Base-by-base conservation (phyloP, 2,888 invertebrate genomes). In the Pyralis farinalis region DNA sequence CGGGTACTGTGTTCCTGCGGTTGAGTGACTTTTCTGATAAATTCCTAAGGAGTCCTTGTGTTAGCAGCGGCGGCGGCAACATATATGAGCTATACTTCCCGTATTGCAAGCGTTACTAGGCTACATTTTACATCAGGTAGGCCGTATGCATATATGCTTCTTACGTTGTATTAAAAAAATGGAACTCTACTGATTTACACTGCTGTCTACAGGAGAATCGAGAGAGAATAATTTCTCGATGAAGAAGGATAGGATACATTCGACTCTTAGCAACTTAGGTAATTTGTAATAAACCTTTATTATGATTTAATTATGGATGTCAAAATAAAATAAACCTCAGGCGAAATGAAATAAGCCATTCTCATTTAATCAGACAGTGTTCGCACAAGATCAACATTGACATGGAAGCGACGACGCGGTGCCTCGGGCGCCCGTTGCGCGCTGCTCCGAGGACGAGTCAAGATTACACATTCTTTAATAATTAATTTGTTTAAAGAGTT, bases 401-500 rank as follows among this genome's bases (percentile, higher is more conserved):
- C 70, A 71, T 58, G 64, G 57, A 61, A 57, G 44, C 59, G 57
- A 53, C 46, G 44, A 16, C n/a, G n/a, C n/a, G n/a, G n/a, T 53
- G 58, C 69, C 67, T 43, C 60, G 51, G 62, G 61, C 57, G 51
- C 46, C 37, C 45, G 51, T 42, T 42, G 42, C 27, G 21, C 32
- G 35, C 16, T 16, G 44, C 37, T 43, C 39, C 51, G 51, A 60
- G 59, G 61, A 61, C 63, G 62, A 63, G 54, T 55, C 74, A 68
- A 77, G 77, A 79, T 82, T 79, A 81, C 66, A 68, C 67, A 63
- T 59, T 64, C 54, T 69, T 79, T 77, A 79, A 87, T 83, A 73
- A 85, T 86, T 85, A 76, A 85, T 72, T 68, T 76, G 76, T 75
- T 71, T 71, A 86, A 86, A 83, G 86, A 86, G 86, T 85, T 84